These are phyloP conservation scores for Diorhabda elongata DNA, from an alignment of 1,140 invertebrate species.

Conservation along the genomic window DNA sequence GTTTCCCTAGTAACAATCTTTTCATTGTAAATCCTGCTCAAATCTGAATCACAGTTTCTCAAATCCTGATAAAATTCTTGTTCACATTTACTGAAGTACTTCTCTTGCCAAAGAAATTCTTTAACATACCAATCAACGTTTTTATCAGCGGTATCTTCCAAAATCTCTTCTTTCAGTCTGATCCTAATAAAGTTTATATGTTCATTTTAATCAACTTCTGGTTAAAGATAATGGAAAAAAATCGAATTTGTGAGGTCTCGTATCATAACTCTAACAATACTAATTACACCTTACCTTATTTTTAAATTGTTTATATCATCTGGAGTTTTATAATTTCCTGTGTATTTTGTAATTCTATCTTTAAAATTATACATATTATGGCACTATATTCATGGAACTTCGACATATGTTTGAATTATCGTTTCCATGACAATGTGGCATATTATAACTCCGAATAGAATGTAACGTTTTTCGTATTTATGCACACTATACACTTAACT, in stretches of 20 bases:
- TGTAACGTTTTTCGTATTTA: too few species aligned
- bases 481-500: too few species aligned
- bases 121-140: constrained; percentile 17
- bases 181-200: background rate
- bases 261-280: background rate
- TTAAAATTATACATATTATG: constrained; percentile 15
- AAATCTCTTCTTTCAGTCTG: constrained; percentile 6
- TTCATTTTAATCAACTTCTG: background rate
- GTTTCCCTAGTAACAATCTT: constrained; percentile 23
- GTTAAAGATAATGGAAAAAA: background rate
- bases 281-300: constrained; percentile 30
- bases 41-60: constrained; percentile 40
- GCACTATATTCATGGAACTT: too few species aligned
- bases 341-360: constrained; percentile 27
- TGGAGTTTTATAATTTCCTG: constrained; percentile 35
- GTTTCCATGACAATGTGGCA: too few species aligned
- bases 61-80: constrained; percentile 33
- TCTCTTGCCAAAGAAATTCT: constrained; percentile 40
- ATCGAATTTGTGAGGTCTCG: background rate
- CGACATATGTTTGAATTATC: too few species aligned
- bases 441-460: too few species aligned
- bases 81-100: constrained; percentile 38
- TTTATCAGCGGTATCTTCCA: constrained; percentile 14
- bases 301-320: constrained; percentile 38
- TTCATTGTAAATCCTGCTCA: constrained; percentile 37